Evolutionary conservation across 1,140 invertebrate species (phyloP).

Genomic region (Portunus trituberculatus): DNA sequence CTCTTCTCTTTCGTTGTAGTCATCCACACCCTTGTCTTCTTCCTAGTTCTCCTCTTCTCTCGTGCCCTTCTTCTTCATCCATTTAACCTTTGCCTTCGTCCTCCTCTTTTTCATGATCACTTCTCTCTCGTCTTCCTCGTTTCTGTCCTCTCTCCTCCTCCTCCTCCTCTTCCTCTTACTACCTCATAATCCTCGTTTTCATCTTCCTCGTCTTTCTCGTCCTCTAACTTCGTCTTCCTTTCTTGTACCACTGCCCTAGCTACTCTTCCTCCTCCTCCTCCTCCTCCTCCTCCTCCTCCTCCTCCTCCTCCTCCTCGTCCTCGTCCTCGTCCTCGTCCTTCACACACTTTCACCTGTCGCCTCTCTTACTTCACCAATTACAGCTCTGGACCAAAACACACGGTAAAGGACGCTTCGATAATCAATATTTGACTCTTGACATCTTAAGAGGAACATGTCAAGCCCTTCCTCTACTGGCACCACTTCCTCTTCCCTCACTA

Average conservation of each 20-base stretch:
- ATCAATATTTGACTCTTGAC: conserved; percentile 4
- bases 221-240: no score
- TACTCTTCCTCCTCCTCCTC: no score
- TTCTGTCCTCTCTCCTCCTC: background rate
- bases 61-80: background rate
- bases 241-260: no score
- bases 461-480: background rate
- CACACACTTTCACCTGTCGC: background rate
- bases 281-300: background rate
- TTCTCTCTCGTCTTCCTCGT: background rate
- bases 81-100: background rate
- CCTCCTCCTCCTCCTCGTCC: background rate
- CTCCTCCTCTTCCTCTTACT: background rate
- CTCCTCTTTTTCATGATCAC: no score
- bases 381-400: background rate
- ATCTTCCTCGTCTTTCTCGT: background rate
- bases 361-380: background rate
- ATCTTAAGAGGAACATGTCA: background rate
- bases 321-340: background rate
- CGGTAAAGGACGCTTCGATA: background rate
- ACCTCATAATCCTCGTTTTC: background rate
- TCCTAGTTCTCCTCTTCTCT: background rate
- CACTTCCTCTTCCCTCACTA: no score
- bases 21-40: background rate
- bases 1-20: background rate